Evolutionary conservation across 2,113 vertebrate species (phyloP), one percentile per base, ranked within the genome.

Genomic region (Clarias batrachus): DNA sequence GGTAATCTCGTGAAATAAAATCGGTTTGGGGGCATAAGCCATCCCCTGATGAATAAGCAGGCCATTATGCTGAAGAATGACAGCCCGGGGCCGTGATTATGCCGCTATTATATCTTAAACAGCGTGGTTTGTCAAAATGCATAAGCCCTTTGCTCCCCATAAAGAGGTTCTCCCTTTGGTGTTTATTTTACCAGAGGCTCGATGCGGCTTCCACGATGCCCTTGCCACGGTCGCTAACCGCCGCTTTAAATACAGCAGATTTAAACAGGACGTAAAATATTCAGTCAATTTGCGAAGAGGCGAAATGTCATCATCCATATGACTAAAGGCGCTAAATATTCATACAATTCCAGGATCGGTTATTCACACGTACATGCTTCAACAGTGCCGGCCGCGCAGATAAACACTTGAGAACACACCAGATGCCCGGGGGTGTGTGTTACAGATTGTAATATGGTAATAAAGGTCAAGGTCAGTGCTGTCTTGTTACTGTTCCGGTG

Each of bases 11-110:
- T 92, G 94, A 95, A 96, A 96, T 95, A 94, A 95, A 96, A 95
- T 91, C 93, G 91, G 92, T 91, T 91, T 89, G 94, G 94, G 93
- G 95, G 95, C 94, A 93, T 95, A 94, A 96, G 94, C 95, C 94
- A 93, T 95, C 95, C 96, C 91, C 90, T 90, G 94, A 95, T 96
- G 96, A 97, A 96, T 96, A 96, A 97, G 95, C 96, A 95, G 95
- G 93, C 95, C 95, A 97, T 97, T 97, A 97, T 96, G 94, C 94
- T 96, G 96, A 97, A 96, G 96, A 96, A 97, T 96, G 95, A 94
- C 91, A 89, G 96, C 97, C 96, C 30, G 91, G 62, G 96, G 97
- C 96, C 86, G 93, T 96, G 96, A 96, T 97, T 97, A 97, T 96
- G 94, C 96, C 91, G 94, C 96, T 96, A 96, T 97, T 97, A 96